These are phyloP conservation scores for Agonopterix heracliana DNA, from an alignment of 2,888 invertebrate species.

Conservation along the genomic window DNA sequence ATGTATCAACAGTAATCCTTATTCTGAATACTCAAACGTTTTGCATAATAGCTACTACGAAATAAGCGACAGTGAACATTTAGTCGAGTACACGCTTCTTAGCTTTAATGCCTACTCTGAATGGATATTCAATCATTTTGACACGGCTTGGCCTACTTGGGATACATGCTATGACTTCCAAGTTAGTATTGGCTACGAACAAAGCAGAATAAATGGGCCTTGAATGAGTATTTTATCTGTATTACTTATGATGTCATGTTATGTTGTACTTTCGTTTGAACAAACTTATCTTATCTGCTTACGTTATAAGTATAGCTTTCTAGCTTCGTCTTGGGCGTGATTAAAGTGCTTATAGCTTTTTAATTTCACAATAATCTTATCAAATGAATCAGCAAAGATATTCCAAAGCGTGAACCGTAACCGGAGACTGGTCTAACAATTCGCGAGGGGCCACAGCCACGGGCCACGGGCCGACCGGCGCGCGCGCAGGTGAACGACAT, in stretches of 20 bases:
- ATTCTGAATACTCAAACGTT: constrained; percentile 8
- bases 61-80: constrained; percentile 21
- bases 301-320: too few species aligned
- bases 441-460: not conserved
- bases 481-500: constrained; percentile 50
- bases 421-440: not conserved
- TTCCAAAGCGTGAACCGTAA: too few species aligned
- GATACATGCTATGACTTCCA: constrained; percentile 11
- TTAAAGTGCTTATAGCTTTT: too few species aligned
- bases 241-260: not conserved
- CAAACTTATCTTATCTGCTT: too few species aligned
- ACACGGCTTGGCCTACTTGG: constrained; percentile 34
- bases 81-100: constrained; percentile 16
- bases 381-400: too few species aligned
- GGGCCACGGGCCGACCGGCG: constrained; percentile 7
- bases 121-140: constrained; percentile 32
- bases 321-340: too few species aligned
- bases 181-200: constrained; percentile 10
- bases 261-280: too few species aligned
- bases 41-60: constrained; percentile 13
- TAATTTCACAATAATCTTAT: too few species aligned
- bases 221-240: not conserved
- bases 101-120: constrained; percentile 18
- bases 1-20: constrained; percentile 19
- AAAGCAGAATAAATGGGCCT: constrained; percentile 9